Evolutionary conservation across 2,888 invertebrate species (phyloP), one percentile per base, ranked within the genome.

Genomic region (Lasioglossum vierecki): DNA sequence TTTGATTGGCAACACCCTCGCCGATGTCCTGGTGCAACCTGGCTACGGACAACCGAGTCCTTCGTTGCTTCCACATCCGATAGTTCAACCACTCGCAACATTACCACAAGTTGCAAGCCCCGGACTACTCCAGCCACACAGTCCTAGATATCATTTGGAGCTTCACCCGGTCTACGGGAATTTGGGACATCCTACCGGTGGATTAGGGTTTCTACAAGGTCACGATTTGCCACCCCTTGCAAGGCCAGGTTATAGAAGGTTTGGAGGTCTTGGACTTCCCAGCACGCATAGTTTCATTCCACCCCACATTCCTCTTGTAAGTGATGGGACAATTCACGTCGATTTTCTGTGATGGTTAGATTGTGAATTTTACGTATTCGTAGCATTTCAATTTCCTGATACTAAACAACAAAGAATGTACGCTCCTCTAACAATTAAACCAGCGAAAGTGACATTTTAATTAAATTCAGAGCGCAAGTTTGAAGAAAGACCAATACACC

Each of bases 1-100:
- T 3, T 73, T 76, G 18, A 71, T 44, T 26, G 80, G 57, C 49
- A 39, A 73, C n/a, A 73, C 71, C n/a, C 18, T 80, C 4, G 92
- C 89, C 5, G 90, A 92, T 39, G 75, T 92, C 5, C 44, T 92
- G 15, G 85, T 92, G 13, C 92, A 89, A 46, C 91, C 93, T 30
- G 91, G 90, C 5, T 92, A 91, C 71, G 57, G 66, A 2, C 85
- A 84, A 35, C 73, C 63, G 2, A 70, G 26, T n/a, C 5, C 75
- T 0, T 2, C 22, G 35, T 26, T 22, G 22, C 57, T 80, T 60
- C 0, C 49, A 11, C n/a, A 44, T 49, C 41, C 66, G 22, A n/a
- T 46, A 35, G 44, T 35, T 30, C 77, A 57, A 66, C 46, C 77
- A 1, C 3, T 70, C 35, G 5, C 9, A 6, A 39, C 68, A 8